Percentiles rank a stretch among this genome's conserved stretches.
Conservation (phyloP, 2,113 vertebrate species). For the Channa maculata region DNA sequence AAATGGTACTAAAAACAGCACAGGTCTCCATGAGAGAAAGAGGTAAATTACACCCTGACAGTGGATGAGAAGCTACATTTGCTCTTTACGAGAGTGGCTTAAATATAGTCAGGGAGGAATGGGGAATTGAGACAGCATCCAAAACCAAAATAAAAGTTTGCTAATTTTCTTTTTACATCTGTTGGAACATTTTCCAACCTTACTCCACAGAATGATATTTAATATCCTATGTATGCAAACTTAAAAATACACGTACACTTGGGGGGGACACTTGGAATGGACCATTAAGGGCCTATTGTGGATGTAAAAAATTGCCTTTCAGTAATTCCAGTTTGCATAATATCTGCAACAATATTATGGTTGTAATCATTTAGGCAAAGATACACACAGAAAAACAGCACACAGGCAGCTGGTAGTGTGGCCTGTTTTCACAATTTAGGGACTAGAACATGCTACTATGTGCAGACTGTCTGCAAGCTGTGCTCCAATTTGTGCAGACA, state of each 20-base stretch:
- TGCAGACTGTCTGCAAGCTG: too few relatives aligned
- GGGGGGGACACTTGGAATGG: background rate
- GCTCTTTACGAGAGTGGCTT: slow-evolving; percentile 57
- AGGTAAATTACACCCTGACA: slow-evolving; percentile 58
- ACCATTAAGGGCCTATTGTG: background rate
- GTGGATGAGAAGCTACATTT: slow-evolving; percentile 46
- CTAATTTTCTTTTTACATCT: slow-evolving; percentile 3
- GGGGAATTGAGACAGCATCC: slow-evolving; percentile 15
- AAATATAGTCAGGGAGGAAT: slow-evolving; percentile 60
- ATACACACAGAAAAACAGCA: too few relatives aligned
- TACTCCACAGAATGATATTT: background rate
- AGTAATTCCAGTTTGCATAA: background rate
- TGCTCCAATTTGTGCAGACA: too few relatives aligned
- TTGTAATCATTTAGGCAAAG: background rate
- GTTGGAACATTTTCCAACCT: slow-evolving; percentile 18
- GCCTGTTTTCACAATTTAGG: too few relatives aligned
- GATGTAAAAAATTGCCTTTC: background rate
- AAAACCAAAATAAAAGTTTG: slow-evolving; percentile 1
- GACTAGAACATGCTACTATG: too few relatives aligned
- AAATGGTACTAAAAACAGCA: slow-evolving; percentile 56
- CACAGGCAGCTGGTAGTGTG: too few relatives aligned
- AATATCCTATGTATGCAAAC: background rate
- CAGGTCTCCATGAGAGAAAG: slow-evolving; percentile 32
- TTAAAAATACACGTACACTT: background rate
- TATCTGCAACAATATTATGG: background rate